Evolutionary conservation across 2,113 vertebrate genomes (phyloP).

Genomic region (Procavia capensis): DNA sequence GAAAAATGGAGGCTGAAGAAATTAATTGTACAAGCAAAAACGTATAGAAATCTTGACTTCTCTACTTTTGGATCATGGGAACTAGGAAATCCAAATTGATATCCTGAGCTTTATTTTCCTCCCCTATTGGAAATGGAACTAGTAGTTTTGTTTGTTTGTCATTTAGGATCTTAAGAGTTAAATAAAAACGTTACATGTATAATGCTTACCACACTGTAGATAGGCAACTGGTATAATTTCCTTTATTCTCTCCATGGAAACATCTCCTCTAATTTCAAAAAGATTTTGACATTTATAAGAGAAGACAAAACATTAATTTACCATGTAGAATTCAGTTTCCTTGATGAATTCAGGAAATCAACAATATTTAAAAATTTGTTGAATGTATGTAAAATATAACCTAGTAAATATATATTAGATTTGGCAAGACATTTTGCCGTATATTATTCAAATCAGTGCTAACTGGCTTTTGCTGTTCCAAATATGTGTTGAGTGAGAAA

Average conservation of each 20-base stretch:
- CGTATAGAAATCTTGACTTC: neutral
- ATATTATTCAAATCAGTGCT: neutral
- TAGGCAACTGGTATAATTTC: neutral
- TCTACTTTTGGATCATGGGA: neutral
- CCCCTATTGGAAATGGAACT: neutral
- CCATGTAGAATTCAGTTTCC: neutral
- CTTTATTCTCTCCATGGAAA: neutral
- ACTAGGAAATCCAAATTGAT: neutral
- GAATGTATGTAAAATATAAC: neutral
- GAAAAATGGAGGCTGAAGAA: neutral
- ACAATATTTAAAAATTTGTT: neutral
- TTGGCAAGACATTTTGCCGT: neutral
- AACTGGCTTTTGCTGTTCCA: neutral
- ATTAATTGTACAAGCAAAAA: neutral
- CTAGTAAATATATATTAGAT: neutral
- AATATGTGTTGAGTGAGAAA: neutral
- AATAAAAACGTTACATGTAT: neutral
- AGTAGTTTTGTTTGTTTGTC: neutral
- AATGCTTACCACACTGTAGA: neutral
- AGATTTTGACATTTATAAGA: neutral
- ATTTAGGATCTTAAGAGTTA: neutral
- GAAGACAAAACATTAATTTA: neutral
- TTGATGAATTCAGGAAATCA: conserved; percentile 5
- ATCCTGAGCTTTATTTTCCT: conserved; percentile 11
- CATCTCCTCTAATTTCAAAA: neutral